Base-by-base conservation (phyloP, 2,888 invertebrate genomes). In the Ryuthela nishihirai region DNA sequence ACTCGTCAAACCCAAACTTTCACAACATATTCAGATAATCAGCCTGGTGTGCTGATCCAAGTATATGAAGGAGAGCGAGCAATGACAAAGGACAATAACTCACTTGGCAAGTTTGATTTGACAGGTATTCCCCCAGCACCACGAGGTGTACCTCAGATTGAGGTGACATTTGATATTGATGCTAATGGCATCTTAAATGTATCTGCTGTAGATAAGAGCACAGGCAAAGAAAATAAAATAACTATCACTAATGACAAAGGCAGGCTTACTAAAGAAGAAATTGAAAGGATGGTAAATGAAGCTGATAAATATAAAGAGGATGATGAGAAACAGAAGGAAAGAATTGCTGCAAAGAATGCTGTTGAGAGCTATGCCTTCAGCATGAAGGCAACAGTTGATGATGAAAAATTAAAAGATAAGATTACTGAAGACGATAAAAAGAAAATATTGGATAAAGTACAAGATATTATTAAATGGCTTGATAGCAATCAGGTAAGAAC, bases 11-110 rank as follows among this genome's bases (percentile, higher is more conserved):
- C 92, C 0, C 93, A 95, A 74, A 92, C 88, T 29, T 95, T 95
- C 79, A 94, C 94, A 67, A 97, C 97, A 3, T 95, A 94, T 76
- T 88, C 93, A 0, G 97, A 98, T 77, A 98, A 98, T 78, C 97
- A 98, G 75, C 94, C 95, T 36, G 94, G 91, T 70, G 94, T 94
- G 64, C 79, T 90, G 69, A 91, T 94, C 64, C 79, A 79, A 69
- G 73, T 76, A 34, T 74, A 66, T 60, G 74, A 74, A 76, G n/a
- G n/a, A n/a, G n/a, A n/a, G n/a, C n/a, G n/a, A n/a, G n/a, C n/a
- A n/a, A n/a, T n/a, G n/a, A n/a, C 75, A 12, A 72, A 71, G 42
- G 75, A 75, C 67, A 76, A 76, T 65, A 70, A 73, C 55, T 67
- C 66, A 4, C 67, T 71, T 1, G 71, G 71, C 35, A 69, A 65